Percentiles rank a stretch among this genome's conserved stretches.
Conservation (phyloP, 2,888 invertebrate species). For the Ornithoptera alexandrae region DNA sequence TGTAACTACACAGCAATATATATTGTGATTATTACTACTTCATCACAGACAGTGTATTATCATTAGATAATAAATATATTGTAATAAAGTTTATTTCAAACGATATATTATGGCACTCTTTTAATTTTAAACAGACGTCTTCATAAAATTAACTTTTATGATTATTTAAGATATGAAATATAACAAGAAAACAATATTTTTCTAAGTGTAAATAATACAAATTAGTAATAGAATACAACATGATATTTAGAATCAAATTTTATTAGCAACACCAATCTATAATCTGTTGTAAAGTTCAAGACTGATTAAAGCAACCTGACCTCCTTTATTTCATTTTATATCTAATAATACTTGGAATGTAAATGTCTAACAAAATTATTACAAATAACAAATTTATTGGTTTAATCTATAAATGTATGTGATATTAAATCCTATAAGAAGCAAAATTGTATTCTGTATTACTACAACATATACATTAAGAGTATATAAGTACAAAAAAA, state of each 20-base stretch:
- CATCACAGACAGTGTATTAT: too few species aligned
- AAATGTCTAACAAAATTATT: background rate
- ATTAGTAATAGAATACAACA: background rate
- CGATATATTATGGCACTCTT: too few species aligned
- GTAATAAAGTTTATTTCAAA: too few species aligned
- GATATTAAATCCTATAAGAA: background rate
- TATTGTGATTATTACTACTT: too few species aligned
- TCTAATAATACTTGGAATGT: background rate
- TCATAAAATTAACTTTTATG: background rate
- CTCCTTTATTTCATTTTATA: background rate
- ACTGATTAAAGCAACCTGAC: background rate
- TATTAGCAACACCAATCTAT: background rate
- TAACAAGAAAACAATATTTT: background rate
- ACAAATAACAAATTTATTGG: background rate
- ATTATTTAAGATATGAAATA: background rate
- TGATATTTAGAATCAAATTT: background rate
- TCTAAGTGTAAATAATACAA: background rate
- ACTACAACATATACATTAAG: too few species aligned
- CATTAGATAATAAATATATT: too few species aligned
- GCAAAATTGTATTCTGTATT: too few species aligned
- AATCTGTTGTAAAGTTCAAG: background rate
- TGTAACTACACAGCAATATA: too few species aligned
- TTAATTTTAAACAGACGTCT: too few species aligned
- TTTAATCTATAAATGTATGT: background rate
- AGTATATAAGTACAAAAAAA: too few species aligned